Conservation (phyloP, 2,888 invertebrate species). For the Helleia helle region DNA sequence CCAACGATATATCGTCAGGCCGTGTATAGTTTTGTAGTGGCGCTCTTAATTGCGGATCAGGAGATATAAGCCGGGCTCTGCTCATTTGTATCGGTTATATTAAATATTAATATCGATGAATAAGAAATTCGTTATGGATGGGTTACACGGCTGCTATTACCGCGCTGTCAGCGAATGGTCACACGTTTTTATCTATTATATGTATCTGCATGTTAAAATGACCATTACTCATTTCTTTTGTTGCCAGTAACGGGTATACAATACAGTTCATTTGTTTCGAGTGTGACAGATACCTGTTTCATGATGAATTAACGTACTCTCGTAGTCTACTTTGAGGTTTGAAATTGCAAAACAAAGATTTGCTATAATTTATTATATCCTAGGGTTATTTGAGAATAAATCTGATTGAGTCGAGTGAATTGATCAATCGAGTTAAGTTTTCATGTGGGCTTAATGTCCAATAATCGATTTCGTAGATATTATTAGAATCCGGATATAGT, state of each 20-base stretch:
- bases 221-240: constrained; percentile 12
- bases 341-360: constrained; percentile 6
- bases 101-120: constrained; percentile 72
- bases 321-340: constrained; percentile 7
- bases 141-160: constrained; percentile 65
- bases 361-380: constrained; percentile 1
- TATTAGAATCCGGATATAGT: no score
- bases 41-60: constrained; percentile 62
- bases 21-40: constrained; percentile 30
- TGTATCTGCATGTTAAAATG: constrained; percentile 2
- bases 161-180: constrained; percentile 9
- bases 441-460: no score
- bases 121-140: constrained; percentile 72
- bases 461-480: no score
- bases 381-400: background rate
- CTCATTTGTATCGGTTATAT: constrained; percentile 70
- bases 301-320: constrained; percentile 9
- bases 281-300: constrained; percentile 12
- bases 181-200: background rate
- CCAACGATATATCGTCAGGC: constrained; percentile 9
- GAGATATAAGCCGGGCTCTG: constrained; percentile 43
- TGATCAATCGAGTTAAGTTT: no score
- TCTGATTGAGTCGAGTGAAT: constrained; percentile 6
- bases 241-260: constrained; percentile 1
- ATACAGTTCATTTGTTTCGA: constrained; percentile 11